Base-by-base conservation (phyloP, 37 sponge, comb jelly and placozoan species). In the Agelas oroides region DNA sequence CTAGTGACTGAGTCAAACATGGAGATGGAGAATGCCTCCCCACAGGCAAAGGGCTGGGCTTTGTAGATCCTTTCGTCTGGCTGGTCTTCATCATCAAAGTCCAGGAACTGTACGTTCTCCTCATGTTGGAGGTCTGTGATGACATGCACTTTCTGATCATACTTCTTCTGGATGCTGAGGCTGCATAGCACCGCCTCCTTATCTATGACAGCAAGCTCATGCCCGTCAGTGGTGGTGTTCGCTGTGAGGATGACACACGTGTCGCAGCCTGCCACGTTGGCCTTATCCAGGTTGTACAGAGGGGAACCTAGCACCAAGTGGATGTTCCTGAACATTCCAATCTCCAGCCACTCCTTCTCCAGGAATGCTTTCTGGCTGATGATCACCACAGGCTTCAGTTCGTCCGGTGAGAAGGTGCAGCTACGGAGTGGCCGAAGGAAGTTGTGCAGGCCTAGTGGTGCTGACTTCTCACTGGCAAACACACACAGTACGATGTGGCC, bases 401-500 rank as follows among this genome's bases (percentile, higher is more conserved):
- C 55, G 0, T 20, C 36, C 59, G 25, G 2, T 36, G 84, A 65
- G n/a, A 91, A 68, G 36, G 46, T 20, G 13, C 55, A 85, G 41
- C 35, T 56, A n/a, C 86, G 52, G 21, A 93, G 77, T 6, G 92
- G 94, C 0, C 32, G n/a, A 2, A 89, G 61, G 36, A 96, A 87
- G 71, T 53, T 82, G 54, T 73, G 41, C 24, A 96, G 77, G 34
- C 86, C 75, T 25, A 96, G 70, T 0, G 62, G 69, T 18, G 90
- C 78, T 0, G 96, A 91, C 12, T 87, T 63, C 28, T 67, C 32
- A 27, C 76, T 61, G 35, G 91, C 90, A 84, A 96, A 90, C 62
- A 92, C 75, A 59, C 96, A 92, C 31, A 96, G 75, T 63, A 96
- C 82, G 30, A 92, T 71, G 46, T 96, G 96, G 38, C 92, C 75